Evolutionary conservation across 2,888 invertebrate genomes (phyloP).

Genomic region (Drosophila bunnanda): DNA sequence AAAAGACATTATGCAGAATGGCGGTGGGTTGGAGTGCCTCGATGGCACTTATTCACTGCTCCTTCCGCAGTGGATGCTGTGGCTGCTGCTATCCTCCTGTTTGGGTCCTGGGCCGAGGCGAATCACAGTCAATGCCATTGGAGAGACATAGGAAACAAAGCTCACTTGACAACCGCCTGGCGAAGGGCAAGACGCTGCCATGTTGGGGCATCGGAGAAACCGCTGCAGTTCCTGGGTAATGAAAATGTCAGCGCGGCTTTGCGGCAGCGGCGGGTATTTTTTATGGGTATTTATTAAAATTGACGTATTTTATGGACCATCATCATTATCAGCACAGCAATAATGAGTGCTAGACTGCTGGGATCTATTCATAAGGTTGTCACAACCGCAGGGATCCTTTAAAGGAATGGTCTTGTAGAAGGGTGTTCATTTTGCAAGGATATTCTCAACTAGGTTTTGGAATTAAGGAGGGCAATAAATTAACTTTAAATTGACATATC

Average conservation of each 20-base stretch:
- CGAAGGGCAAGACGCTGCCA: constrained; percentile 8
- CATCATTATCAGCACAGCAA: constrained; percentile 60
- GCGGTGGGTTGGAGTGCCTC: constrained; percentile 4
- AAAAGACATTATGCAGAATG: constrained; percentile 57
- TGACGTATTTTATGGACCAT: constrained; percentile 68
- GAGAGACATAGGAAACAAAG: constrained; percentile 48
- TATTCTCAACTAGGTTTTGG: not conserved
- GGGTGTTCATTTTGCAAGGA: not conserved
- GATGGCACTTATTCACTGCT: constrained; percentile 14
- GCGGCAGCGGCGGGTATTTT: constrained; percentile 34
- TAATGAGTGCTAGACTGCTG: constrained; percentile 50
- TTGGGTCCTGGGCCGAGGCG: constrained; percentile 34
- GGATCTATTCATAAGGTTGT: constrained; percentile 11
- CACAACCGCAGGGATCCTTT: not conserved
- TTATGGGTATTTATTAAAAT: constrained; percentile 70
- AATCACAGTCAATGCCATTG: constrained; percentile 49
- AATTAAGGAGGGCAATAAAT: not conserved
- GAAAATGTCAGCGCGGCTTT: constrained; percentile 71
- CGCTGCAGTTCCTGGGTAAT: constrained; percentile 58
- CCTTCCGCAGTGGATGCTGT: not conserved
- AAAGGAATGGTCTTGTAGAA: not conserved
- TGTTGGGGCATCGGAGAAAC: constrained; percentile 49
- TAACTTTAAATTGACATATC: not conserved
- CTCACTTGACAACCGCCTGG: constrained; percentile 45
- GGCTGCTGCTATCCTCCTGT: constrained; percentile 17